Evolutionary conservation across 2,113 vertebrate genomes (phyloP), one percentile per base, ranked within the genome.

Genomic region (Miniopterus natalensis): DNA sequence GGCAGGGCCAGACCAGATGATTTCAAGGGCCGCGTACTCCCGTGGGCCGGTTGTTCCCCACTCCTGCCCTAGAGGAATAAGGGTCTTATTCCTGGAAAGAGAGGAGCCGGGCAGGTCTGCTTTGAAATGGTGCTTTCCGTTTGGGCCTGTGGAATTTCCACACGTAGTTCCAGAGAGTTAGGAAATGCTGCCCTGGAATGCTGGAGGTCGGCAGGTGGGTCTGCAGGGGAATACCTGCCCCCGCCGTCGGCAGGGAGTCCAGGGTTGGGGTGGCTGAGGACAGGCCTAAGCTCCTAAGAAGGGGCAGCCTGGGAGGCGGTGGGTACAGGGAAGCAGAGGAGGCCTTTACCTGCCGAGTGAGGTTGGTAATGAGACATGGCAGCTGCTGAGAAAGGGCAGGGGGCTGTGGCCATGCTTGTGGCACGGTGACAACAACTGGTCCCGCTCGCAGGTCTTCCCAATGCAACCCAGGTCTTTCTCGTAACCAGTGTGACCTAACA

Each of bases 401-500:
- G 14, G 25, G 74, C 88, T 49, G 12, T 23, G 55, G 47, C 17
- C 1, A 4, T 9, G 21, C 4, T 0, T 40, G 61, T 21, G 53
- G 18, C 18, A 5, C 11, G 36, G 63, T 55, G 49, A 79, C 29
- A 51, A 3, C 57, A 21, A 12, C 14, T 77, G 70, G 40, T 36
- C n/a, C 74, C 21, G 29, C 53, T 53, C 40, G 0, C 57, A 1
- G 17, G 25, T 65, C 73, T 81, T 74, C 25, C 17, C n/a, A 71
- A 3, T 1, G 21, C n/a, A 27, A 8, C 25, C 49, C 49, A 53
- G 42, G 65, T 27, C 45, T 89, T 84, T 29, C 71, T 8, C 6
- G 23, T 27, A 17, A 42, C n/a, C 1, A 0, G 1, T 4, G 73
- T 4, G n/a, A 31, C 90, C 8, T 6, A 14, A 4, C 18, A 0